Evolutionary conservation across 2,888 invertebrate genomes (phyloP).

Genomic region (Calameuta pallipes): DNA sequence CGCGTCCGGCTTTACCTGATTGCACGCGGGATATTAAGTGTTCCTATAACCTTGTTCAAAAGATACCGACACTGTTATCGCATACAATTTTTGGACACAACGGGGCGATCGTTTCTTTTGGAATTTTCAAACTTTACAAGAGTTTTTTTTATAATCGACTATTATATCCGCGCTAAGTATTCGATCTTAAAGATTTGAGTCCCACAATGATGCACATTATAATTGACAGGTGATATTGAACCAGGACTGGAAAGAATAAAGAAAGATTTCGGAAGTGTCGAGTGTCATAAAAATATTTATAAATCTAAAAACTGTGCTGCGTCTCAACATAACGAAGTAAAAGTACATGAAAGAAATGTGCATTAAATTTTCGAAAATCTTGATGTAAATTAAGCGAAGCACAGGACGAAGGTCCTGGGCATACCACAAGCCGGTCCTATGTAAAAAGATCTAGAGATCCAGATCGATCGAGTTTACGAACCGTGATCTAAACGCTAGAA

Average conservation of each 20-base stretch:
- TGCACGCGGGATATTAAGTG: not conserved
- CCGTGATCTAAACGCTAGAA: not conserved
- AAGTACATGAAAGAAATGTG: not conserved
- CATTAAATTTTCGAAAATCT: not conserved
- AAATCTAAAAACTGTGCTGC: not conserved
- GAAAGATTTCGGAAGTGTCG: not conserved
- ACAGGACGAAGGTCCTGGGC: not conserved
- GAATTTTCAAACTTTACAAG: not conserved
- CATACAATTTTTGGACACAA: not conserved
- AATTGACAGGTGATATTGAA: not conserved
- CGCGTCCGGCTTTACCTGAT: constrained; percentile 14
- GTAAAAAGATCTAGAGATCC: not conserved
- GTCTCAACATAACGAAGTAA: not conserved
- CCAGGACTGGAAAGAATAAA: not conserved
- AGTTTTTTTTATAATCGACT: not conserved
- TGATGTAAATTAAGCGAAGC: not conserved
- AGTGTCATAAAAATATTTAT: not conserved
- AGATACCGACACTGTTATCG: not conserved
- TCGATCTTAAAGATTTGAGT: not conserved
- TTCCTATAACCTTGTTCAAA: not conserved
- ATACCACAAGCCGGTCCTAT: not conserved
- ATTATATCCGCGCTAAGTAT: not conserved
- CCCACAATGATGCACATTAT: not conserved
- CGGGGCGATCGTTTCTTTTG: not conserved
- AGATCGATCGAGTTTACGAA: not conserved